These are phyloP conservation scores for Patiria miniata DNA, from an alignment of 35 echinoderm and acorn worm genomes.

Conservation along the genomic window DNA sequence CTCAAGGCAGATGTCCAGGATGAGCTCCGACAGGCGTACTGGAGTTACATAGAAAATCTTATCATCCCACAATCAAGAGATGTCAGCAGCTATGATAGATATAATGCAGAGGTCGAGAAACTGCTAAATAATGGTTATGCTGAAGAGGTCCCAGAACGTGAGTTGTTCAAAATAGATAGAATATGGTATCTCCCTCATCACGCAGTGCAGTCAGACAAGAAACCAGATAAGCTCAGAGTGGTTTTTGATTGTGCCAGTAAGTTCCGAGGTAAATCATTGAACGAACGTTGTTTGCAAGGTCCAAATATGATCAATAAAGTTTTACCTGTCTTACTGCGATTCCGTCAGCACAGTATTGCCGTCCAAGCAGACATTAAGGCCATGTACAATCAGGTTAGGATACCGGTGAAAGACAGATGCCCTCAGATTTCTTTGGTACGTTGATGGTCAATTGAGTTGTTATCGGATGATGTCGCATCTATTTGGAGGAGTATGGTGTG, in stretches of 20 bases:
- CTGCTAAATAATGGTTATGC: slow-evolving; percentile 34
- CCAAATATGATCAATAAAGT: slow-evolving; percentile 36
- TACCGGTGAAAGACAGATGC: slow-evolving; percentile 38
- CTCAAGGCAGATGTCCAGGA: too few species aligned
- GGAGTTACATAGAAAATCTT: too few species aligned
- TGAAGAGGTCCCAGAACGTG: slow-evolving; percentile 21
- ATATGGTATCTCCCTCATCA: slow-evolving; percentile 55
- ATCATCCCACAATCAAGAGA: too few species aligned
- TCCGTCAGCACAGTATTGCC: slow-evolving; percentile 47
- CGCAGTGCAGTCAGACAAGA: slow-evolving; percentile 44
- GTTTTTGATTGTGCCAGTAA: slow-evolving; percentile 46
- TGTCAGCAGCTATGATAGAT: background rate
- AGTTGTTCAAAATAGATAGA: background rate
- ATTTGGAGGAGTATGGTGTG: slow-evolving; percentile 48
- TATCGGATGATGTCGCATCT: slow-evolving; percentile 26
- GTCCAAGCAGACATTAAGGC: too few species aligned
- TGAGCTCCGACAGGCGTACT: too few species aligned
- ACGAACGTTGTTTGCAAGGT: slow-evolving; percentile 20
- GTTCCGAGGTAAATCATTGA: slow-evolving; percentile 30
- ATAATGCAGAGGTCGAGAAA: background rate
- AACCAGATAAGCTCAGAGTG: slow-evolving; percentile 34
- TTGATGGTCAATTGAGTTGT: background rate
- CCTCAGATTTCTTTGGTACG: slow-evolving; percentile 49
- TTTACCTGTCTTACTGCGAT: slow-evolving; percentile 35
- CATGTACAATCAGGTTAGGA: slow-evolving; percentile 52